Evolutionary conservation across 2,797 vertebrate genomes (phyloP).

Genomic region (Falco novaeseelandiae): DNA sequence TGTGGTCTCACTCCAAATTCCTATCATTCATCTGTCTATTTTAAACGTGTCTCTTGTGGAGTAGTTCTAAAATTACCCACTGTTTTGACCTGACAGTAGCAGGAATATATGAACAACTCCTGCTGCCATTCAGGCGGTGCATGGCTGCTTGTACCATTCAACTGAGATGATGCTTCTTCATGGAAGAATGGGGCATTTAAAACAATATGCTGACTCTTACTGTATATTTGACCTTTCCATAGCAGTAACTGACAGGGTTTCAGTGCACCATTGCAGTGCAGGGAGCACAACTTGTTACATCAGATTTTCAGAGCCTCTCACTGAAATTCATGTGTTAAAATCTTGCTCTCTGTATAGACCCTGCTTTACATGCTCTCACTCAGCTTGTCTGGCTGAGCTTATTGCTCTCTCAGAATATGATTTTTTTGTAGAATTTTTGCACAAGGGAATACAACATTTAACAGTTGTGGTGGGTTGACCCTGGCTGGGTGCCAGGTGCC

Average conservation of each 20-base stretch:
- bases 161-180: background rate
- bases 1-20: conserved; percentile 27
- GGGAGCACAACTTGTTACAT: background rate
- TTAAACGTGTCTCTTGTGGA: conserved; percentile 9
- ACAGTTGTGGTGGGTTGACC: too few relatives aligned
- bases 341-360: background rate
- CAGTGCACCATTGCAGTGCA: background rate
- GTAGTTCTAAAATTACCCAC: conserved; percentile 38
- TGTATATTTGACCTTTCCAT: background rate
- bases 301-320: background rate
- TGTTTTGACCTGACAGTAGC: conserved; percentile 4
- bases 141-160: background rate
- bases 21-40: conserved; percentile 32
- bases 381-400: background rate
- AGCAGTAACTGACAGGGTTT: background rate
- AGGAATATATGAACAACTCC: background rate
- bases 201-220: background rate
- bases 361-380: background rate
- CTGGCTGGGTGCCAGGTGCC: too few relatives aligned
- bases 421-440: background rate
- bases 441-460: background rate
- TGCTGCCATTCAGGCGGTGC: background rate
- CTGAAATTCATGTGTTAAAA: background rate
- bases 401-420: background rate
- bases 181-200: background rate